These are phyloP conservation scores for Tetraodon nigroviridis DNA, from an alignment of 2,113 vertebrate species.

Conservation along the genomic window DNA sequence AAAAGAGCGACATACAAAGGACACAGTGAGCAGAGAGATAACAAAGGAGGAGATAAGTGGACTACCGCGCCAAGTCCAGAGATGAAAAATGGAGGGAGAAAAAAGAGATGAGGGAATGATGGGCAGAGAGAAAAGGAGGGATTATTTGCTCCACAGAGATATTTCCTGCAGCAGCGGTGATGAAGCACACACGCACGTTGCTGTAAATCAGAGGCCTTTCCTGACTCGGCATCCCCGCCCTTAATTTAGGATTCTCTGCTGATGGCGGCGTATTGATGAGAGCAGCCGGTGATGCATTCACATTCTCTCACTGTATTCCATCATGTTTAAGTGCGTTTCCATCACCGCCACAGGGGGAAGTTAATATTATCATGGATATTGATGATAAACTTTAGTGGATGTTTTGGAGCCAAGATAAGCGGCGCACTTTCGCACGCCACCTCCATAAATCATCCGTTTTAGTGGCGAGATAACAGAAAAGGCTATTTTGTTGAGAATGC, in stretches of 20 bases:
- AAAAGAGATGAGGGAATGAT: slow-evolving; percentile 36
- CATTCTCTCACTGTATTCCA: slow-evolving; percentile 53
- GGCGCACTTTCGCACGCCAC: slow-evolving; percentile 38
- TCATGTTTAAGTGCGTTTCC: slow-evolving; percentile 64
- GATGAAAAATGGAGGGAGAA: slow-evolving; percentile 23
- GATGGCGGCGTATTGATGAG: slow-evolving; percentile 53
- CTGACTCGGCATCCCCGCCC: slow-evolving; percentile 31
- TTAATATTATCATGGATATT: slow-evolving; percentile 64
- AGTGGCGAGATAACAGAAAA: slow-evolving; percentile 54
- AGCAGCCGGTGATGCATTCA: slow-evolving; percentile 53
- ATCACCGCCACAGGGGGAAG: slow-evolving; percentile 55
- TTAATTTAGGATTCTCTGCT: slow-evolving; percentile 42
- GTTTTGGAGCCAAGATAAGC: slow-evolving; percentile 51
- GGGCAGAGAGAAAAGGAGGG: slow-evolving; percentile 29
- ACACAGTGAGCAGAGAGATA: slow-evolving; percentile 17
- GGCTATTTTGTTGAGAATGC: slow-evolving; percentile 65
- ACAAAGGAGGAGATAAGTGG: slow-evolving; percentile 16
- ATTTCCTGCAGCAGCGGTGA: slow-evolving; percentile 49
- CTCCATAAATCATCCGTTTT: slow-evolving; percentile 66
- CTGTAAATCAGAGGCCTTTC: slow-evolving; percentile 58
- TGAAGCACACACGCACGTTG: slow-evolving; percentile 36
- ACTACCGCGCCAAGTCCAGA: slow-evolving; percentile 26
- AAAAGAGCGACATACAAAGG: slow-evolving; percentile 4
- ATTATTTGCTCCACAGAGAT: slow-evolving; percentile 36
- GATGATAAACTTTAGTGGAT: slow-evolving; percentile 58